Evolutionary conservation across 2,113 vertebrate genomes (phyloP).

Genomic region (Poeciliopsis turrubarensis): DNA sequence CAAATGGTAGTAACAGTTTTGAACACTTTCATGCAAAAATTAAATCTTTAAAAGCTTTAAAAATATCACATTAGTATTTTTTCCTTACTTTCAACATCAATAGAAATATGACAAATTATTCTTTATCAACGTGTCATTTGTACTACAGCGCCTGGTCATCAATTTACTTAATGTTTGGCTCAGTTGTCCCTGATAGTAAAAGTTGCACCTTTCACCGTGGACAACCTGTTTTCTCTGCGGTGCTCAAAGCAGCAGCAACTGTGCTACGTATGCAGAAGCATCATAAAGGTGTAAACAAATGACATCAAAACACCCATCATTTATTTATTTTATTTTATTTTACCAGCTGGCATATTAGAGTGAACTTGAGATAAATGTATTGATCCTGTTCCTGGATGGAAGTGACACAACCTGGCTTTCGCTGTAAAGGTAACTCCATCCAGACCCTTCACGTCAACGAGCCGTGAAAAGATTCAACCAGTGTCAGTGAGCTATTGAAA

Average conservation of each 20-base stretch:
- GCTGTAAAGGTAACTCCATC: constrained; percentile 68
- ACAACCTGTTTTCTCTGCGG: constrained; percentile 18
- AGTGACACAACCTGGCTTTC: constrained; percentile 66
- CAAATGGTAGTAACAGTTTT: neutral
- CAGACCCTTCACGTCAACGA: constrained; percentile 35
- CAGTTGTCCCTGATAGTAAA: neutral
- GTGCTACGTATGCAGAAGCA: constrained; percentile 26
- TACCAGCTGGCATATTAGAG: constrained; percentile 67
- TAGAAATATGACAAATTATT: neutral
- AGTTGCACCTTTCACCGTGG: constrained; percentile 11
- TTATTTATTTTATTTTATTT: constrained; percentile 22
- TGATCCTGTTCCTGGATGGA: constrained; percentile 57
- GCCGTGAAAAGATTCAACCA: constrained; percentile 32
- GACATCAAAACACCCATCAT: constrained; percentile 39
- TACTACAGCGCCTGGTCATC: neutral
- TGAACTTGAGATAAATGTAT: constrained; percentile 77
- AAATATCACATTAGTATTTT: neutral
- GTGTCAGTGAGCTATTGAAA: constrained; percentile 64
- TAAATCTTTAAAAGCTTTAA: neutral
- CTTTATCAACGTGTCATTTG: neutral
- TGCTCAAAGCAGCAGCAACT: constrained; percentile 12
- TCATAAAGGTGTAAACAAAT: constrained; percentile 63
- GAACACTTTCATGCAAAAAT: neutral
- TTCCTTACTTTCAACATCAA: neutral
- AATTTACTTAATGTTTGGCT: neutral